phyloP scores from a whole-genome alignment of 1,140 invertebrate genomes.

The Anastrepha ludens region DNA sequence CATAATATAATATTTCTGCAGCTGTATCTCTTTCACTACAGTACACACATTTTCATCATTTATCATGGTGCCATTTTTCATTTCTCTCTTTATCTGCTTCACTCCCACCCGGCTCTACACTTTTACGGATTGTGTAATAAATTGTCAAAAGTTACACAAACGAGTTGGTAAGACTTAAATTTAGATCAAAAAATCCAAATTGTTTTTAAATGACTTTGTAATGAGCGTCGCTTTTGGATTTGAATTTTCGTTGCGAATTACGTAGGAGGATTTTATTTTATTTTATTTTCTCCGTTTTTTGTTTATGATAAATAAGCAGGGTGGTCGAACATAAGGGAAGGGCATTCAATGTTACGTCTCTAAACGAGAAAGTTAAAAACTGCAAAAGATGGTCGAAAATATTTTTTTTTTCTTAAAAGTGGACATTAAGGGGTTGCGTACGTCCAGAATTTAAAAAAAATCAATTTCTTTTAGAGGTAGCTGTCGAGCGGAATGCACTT shows the following conservation, averaged over 20 bases:
- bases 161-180: slow-evolving; percentile 29
- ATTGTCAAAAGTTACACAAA: neutral
- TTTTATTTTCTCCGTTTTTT: neutral
- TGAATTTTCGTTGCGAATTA: neutral
- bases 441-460: no score
- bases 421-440: no score
- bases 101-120: no score
- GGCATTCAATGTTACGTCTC: no score
- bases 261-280: neutral
- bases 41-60: slow-evolving; percentile 30
- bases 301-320: neutral
- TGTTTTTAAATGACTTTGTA: slow-evolving; percentile 54
- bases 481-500: no score
- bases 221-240: slow-evolving; percentile 32
- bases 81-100: neutral
- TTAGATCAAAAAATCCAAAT: slow-evolving; percentile 35
- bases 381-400: no score
- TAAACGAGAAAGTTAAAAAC: no score
- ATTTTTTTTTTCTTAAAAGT: no score
- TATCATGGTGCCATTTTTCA: slow-evolving; percentile 11
- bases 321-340: no score
- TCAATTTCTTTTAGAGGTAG: no score
- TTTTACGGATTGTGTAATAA: neutral
- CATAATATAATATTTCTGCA: neutral
- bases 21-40: neutral